A percentile compares a stretch with the other conserved stretches of the same genome.
Conservation (phyloP, 2,888 invertebrate species). For the Adelphocoris suturalis region DNA sequence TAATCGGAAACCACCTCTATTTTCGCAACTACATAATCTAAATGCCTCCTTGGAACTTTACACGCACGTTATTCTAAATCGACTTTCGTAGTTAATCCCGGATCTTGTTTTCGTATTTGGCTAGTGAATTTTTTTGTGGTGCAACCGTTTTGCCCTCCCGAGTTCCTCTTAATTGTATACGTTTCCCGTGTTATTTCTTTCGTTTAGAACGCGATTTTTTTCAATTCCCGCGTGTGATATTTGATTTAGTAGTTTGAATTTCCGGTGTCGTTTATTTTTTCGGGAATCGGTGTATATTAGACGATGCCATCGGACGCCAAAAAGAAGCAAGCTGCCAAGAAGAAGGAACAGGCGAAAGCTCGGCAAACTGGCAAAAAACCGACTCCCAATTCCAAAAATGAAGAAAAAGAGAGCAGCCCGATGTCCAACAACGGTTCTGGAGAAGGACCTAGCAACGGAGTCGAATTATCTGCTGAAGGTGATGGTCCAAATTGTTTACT, state of each 20-base stretch:
- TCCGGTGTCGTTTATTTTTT: neutral
- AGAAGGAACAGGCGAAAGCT: conserved; percentile 94
- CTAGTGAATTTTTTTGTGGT: neutral
- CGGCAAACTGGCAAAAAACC: conserved; percentile 80
- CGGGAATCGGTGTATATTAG: neutral
- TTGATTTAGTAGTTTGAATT: neutral
- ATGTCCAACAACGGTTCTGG: conserved; percentile 79
- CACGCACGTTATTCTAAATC: neutral
- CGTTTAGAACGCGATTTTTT: neutral
- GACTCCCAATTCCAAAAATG: conserved; percentile 77
- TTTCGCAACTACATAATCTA: neutral
- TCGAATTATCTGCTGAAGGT: conserved; percentile 87
- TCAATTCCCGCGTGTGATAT: conserved; percentile 1
- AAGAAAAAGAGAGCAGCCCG: conserved; percentile 81
- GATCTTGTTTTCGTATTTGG: neutral
- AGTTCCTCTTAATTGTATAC: neutral
- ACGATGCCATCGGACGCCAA: conserved; percentile 99
- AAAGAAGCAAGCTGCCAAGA: conserved; percentile 97
- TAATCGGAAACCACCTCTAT: neutral
- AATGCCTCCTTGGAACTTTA: neutral
- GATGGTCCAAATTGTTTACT: conserved; percentile 76
- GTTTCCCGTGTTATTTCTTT: neutral
- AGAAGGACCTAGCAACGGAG: conserved; percentile 75
- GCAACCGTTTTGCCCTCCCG: conserved; percentile 7
- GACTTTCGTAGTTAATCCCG: neutral